phyloP scores from a whole-genome alignment of 2,797 vertebrate species.

The Passerculus sandwichensis region DNA sequence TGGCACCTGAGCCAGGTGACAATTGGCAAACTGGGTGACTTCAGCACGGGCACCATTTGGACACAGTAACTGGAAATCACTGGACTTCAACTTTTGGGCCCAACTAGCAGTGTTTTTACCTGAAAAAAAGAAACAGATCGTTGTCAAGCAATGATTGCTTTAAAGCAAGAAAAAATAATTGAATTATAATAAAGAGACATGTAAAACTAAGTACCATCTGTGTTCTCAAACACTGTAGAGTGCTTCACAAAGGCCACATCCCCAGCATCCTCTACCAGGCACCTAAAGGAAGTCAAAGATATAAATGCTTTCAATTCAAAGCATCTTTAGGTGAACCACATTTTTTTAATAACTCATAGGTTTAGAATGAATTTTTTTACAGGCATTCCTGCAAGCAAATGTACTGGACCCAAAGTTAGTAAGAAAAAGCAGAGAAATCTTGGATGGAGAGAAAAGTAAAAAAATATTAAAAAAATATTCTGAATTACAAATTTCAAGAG shows the following conservation, averaged over 20 bases:
- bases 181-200: neutral
- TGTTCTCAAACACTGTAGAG: slow-evolving; percentile 89
- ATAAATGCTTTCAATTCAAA: neutral
- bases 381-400: neutral
- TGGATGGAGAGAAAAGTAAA: neutral
- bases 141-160: neutral
- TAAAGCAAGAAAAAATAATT: neutral
- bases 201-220: slow-evolving; percentile 81
- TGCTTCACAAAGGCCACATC: slow-evolving; percentile 97
- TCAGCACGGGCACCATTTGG: slow-evolving; percentile 84
- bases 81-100: slow-evolving; percentile 78
- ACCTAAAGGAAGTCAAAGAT: slow-evolving; percentile 75
- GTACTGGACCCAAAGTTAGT: neutral
- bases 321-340: neutral
- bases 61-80: slow-evolving; percentile 91
- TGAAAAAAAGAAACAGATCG: slow-evolving; percentile 50
- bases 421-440: neutral
- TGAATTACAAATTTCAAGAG: neutral
- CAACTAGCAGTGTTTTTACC: slow-evolving; percentile 84
- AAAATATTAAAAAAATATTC: neutral
- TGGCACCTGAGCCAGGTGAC: slow-evolving; percentile 89
- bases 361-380: neutral
- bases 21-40: slow-evolving; percentile 83
- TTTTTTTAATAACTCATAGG: neutral
- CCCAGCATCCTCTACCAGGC: slow-evolving; percentile 82